Evolutionary conservation across 2,113 vertebrate genomes (phyloP), one percentile per base, ranked within the genome.

Genomic region (Xenus cinereus): DNA sequence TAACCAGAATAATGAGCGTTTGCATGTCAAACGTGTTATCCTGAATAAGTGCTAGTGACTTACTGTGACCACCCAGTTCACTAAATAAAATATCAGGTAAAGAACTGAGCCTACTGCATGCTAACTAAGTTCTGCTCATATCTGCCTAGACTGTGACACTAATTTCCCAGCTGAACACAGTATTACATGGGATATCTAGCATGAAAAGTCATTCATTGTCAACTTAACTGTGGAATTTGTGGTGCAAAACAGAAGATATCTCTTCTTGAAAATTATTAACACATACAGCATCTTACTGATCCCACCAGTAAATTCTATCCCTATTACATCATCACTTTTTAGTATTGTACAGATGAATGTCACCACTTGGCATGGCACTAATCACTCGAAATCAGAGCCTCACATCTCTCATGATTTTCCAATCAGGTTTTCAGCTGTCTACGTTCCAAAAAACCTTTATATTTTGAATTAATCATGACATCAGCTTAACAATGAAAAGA

Each of bases 371-470:
- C 20, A 33, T 27, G 20, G 45, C 85, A 68, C 16, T 73, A 76
- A 94, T 64, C 69, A 78, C 14, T 28, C 33, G 2, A 80, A 88
- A 69, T 26, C 88, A 92, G 73, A 91, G 20, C 15, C n/a, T 66
- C 28, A 20, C 27, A 80, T 41, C 20, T 84, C 60, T 93, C 54
- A 84, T 95, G 48, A 72, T 39, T 82, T 71, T 56, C 80, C 97
- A 96, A 89, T 96, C 84, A 98, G 93, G 90, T 96, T 96, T 96
- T 97, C 96, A 94, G 22, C 48, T 82, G 92, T 95, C n/a, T 98
- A 85, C 90, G 41, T 94, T 97, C 22, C 16, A 96, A 83, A 95
- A 94, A 98, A 94, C 15, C 91, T 97, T 97, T 97, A 84, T 93
- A 73, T 94, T 96, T 97, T 96, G 72, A 92, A 97, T 81, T 97